Conservation (phyloP, 2,797 vertebrate genomes). For the Schizopygopsis pylzovi region DNA sequence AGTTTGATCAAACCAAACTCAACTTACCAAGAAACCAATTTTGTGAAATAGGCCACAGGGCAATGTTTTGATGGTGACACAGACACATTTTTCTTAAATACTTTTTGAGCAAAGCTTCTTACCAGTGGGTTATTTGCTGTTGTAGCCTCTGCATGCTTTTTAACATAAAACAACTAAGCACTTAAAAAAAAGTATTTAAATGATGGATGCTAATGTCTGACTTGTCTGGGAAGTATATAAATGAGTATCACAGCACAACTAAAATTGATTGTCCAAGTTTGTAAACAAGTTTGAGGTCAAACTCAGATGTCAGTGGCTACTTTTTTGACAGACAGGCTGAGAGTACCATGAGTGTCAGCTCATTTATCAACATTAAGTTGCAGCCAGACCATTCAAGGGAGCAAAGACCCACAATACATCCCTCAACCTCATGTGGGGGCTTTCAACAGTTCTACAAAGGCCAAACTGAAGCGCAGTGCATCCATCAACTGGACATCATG, state of each 20-base stretch:
- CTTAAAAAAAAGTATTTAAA: neutral
- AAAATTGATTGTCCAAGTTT: conserved; percentile 25
- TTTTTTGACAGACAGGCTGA: conserved; percentile 43
- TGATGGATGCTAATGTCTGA: conserved; percentile 30
- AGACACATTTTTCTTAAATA: neutral
- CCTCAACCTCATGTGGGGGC: conserved; percentile 33
- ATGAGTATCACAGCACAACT: neutral
- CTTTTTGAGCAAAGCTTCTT: neutral
- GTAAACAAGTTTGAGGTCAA: conserved; percentile 34
- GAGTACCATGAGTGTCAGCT: conserved; percentile 49
- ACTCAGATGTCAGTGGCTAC: conserved; percentile 26
- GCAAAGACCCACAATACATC: conserved; percentile 42
- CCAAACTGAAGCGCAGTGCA: conserved; percentile 44
- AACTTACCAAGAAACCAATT: neutral
- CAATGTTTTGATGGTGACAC: neutral
- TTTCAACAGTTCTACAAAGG: conserved; percentile 54
- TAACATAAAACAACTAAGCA: neutral
- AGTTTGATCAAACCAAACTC: neutral
- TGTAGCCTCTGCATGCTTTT: neutral
- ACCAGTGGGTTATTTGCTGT: too few species aligned
- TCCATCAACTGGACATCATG: conserved; percentile 52
- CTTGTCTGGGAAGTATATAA: neutral
- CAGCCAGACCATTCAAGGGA: conserved; percentile 51
- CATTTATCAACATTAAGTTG: conserved; percentile 60
- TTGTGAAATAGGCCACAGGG: neutral